A percentile compares a stretch with the other conserved stretches of the same genome.
Conservation (phyloP, 2,797 vertebrate species). For the Sebastes wilsoni region DNA sequence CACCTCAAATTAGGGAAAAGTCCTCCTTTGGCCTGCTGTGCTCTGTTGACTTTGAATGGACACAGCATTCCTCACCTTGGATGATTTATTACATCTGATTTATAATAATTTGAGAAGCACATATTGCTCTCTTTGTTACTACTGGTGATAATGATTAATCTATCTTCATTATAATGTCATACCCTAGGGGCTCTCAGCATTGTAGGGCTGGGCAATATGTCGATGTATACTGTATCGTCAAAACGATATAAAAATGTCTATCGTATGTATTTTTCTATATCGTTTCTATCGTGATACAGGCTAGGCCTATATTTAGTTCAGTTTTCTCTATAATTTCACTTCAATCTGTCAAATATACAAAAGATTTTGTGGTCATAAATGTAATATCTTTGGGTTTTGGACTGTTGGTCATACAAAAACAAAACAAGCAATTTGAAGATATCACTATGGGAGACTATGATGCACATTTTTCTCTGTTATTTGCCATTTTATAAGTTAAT, state of each 20-base stretch:
- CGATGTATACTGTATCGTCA: no score
- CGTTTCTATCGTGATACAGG: no score
- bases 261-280: no score
- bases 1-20: conserved; percentile 50
- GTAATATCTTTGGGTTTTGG: no score
- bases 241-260: no score
- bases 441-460: background rate
- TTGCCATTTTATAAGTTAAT: background rate
- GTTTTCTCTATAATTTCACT: no score
- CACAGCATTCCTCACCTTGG: background rate
- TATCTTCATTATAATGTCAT: conserved; percentile 1
- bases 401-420: no score
- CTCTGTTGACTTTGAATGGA: conserved; percentile 17
- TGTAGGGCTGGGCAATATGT: no score
- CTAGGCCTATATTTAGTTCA: no score
- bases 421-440: no score
- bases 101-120: background rate
- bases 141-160: background rate
- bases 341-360: no score
- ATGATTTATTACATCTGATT: conserved; percentile 5
- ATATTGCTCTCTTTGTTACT: background rate
- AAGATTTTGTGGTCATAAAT: no score
- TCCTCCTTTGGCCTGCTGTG: conserved; percentile 14
- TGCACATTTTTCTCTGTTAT: background rate
- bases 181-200: background rate